A percentile compares a stretch with the other conserved stretches of the same genome.
phyloP scores from a whole-genome alignment of 2,888 invertebrate species.

The Cephus spinipes region DNA sequence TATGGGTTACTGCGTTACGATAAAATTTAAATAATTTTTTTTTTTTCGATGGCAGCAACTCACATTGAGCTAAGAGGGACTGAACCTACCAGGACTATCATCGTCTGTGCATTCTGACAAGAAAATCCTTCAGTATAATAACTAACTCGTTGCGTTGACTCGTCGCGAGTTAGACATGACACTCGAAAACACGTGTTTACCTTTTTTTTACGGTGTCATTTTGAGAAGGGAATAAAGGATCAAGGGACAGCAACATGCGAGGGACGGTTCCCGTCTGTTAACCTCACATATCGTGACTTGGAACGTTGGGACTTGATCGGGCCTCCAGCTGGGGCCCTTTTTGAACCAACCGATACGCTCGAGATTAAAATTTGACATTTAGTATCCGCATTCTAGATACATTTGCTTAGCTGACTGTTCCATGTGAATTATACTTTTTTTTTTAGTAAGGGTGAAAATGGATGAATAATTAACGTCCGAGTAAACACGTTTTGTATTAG shows the following conservation, averaged over 20 bases:
- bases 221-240: slow-evolving; percentile 34
- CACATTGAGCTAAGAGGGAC: background rate
- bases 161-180: slow-evolving; percentile 30
- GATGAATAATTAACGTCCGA: background rate
- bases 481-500: background rate
- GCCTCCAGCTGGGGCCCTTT: slow-evolving; percentile 2
- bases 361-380: background rate
- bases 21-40: background rate
- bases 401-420: slow-evolving; percentile 35
- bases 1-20: no score
- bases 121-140: slow-evolving; percentile 22
- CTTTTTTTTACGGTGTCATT: slow-evolving; percentile 33
- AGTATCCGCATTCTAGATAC: slow-evolving; percentile 23
- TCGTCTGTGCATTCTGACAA: slow-evolving; percentile 12
- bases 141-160: slow-evolving; percentile 18
- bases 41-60: background rate
- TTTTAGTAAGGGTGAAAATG: slow-evolving; percentile 17
- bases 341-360: background rate
- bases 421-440: background rate
- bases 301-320: slow-evolving; percentile 24
- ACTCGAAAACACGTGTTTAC: slow-evolving; percentile 44
- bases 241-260: slow-evolving; percentile 19
- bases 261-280: slow-evolving; percentile 28
- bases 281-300: slow-evolving; percentile 19
- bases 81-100: background rate